These are phyloP conservation scores for Lydus trimaculatus DNA, from an alignment of 2,888 invertebrate genomes.

Conservation along the genomic window DNA sequence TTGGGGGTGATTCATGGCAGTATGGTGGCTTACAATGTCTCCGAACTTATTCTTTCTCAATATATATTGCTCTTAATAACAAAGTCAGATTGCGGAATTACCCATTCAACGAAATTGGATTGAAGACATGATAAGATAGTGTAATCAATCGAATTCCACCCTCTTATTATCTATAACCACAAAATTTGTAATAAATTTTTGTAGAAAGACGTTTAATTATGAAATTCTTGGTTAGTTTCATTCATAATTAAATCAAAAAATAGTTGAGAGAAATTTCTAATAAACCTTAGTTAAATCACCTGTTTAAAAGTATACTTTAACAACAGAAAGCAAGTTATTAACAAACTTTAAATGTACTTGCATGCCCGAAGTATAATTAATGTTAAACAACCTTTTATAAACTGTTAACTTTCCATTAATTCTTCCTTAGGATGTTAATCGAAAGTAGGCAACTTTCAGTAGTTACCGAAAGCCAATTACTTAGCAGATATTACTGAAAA, in stretches of 20 bases:
- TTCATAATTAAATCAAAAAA: background rate
- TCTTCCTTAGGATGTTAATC: background rate
- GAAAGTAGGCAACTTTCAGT: too few species aligned
- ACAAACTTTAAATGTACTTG: background rate
- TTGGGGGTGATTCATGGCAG: slow-evolving; percentile 31
- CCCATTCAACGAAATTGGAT: slow-evolving; percentile 19
- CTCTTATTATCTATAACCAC: background rate
- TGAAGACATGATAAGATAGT: slow-evolving; percentile 4
- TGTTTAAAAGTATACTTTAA: background rate
- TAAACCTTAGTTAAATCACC: background rate
- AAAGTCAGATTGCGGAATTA: slow-evolving; percentile 29
- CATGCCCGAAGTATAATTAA: background rate
- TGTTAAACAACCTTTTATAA: background rate
- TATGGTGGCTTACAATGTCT: slow-evolving; percentile 31
- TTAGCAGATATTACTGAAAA: background rate
- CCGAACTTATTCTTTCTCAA: slow-evolving; percentile 30
- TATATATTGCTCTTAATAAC: slow-evolving; percentile 34
- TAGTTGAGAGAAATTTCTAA: background rate
- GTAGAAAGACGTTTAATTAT: too few species aligned
- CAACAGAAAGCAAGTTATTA: background rate
- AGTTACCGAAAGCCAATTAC: background rate
- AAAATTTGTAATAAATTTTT: background rate
- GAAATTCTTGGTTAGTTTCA: too few species aligned
- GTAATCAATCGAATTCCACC: background rate
- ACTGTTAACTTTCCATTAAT: background rate